Base-by-base conservation (phyloP, 2,797 vertebrate species). In the Steatocranus sp. region DNA sequence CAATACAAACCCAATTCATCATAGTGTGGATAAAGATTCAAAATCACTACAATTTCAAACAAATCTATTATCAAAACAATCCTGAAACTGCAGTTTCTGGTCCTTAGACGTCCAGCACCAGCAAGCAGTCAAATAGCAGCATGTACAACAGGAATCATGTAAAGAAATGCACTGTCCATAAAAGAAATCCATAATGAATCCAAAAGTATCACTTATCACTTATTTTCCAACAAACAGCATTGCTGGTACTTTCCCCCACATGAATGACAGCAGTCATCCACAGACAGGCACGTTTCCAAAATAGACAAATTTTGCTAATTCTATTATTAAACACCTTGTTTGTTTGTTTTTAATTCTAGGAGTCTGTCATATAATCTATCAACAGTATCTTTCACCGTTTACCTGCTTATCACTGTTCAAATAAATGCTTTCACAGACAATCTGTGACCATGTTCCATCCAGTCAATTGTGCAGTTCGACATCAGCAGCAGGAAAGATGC, bases 231-330 rank as follows among this genome's bases (percentile, higher is more conserved):
- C 27, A 68, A 3, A 61, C 14, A 32, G 11, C 20, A 4, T 23
- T 9, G 30, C 54, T 75, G 34, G 23, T 12, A 4, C 49, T 48
- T 27, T 46, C 27, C 14, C 27, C 43, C 23, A 10, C 6, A 63
- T 36, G 3, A 80, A 53, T n/a, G 48, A 83, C 86, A 89, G 43
- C 84, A 82, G 58, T 78, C 7, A 27, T 14, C 61, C 8, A 81
- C 50, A 78, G 34, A 84, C 85, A 90, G 87, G 85, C 91, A 91
- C 79, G n/a, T 82, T 79, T 79, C 54, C 80, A 75, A 81, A 73
- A 92, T 80, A 83, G 43, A 82, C 77, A 90, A 6, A 80, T 53
- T 43, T 58, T 0, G 0, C 54, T 61, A 34, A n/a, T 61, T n/a
- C 6, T 61, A 17, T n/a, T 34, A 61, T 61, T n/a, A 61, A 34